These are phyloP conservation scores for Mastomys natalensis DNA, from an alignment of 2,113 vertebrate genomes.

Conservation along the genomic window DNA sequence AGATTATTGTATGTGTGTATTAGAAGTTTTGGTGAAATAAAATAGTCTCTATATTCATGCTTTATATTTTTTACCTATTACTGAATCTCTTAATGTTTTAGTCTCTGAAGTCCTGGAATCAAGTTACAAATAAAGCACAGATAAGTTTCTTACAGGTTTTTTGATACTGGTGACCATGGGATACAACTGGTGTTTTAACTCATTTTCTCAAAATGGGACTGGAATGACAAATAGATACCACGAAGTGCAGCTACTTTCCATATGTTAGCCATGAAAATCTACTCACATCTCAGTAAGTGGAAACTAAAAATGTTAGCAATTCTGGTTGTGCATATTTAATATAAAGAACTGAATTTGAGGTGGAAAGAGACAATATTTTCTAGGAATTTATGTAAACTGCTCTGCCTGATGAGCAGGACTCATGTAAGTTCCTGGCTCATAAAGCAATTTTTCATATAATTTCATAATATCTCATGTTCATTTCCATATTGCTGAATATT, in stretches of 20 bases:
- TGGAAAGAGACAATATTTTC: not conserved
- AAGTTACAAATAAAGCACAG: not conserved
- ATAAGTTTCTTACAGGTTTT: constrained; percentile 54
- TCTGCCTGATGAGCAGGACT: not conserved
- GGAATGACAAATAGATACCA: constrained; percentile 47
- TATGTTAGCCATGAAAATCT: constrained; percentile 51
- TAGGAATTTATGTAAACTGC: not conserved
- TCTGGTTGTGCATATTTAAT: constrained; percentile 29
- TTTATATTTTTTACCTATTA: not conserved
- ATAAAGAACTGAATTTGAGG: not conserved
- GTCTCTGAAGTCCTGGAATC: not conserved
- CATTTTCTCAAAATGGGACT: constrained; percentile 60
- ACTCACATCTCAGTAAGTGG: constrained; percentile 59
- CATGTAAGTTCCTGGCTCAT: not conserved
- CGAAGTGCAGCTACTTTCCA: constrained; percentile 40
- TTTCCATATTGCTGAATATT: not conserved
- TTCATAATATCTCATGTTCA: constrained; percentile 12
- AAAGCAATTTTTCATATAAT: not conserved
- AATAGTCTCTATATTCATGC: constrained; percentile 48
- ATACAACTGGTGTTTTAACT: constrained; percentile 24
- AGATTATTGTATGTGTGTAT: constrained; percentile 39
- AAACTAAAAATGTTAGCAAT: constrained; percentile 51
- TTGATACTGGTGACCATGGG: constrained; percentile 14
- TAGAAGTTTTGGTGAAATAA: constrained; percentile 28
- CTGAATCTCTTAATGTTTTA: constrained; percentile 3